Percentiles rank a stretch among this genome's conserved stretches.
phyloP scores from a whole-genome alignment of 2,797 vertebrate genomes.

The Phaenicophaeus curvirostris region DNA sequence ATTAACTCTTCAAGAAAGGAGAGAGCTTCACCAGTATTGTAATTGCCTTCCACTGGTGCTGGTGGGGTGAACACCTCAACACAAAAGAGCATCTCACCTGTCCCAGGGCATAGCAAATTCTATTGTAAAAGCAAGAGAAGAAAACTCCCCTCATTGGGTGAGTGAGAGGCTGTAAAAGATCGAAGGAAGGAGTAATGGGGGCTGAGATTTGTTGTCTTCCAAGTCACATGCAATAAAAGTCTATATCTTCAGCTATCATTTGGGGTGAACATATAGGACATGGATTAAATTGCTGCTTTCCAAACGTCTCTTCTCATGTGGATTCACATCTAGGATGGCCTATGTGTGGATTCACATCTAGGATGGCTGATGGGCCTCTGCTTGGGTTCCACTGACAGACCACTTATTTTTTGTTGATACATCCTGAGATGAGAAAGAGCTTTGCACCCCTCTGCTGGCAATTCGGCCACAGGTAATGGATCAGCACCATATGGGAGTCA shows the following conservation, averaged over 20 bases:
- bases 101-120: neutral
- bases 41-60: neutral
- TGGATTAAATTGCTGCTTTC: neutral
- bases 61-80: neutral
- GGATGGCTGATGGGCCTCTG: neutral
- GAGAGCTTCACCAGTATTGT: neutral
- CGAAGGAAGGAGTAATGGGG: neutral
- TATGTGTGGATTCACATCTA: too few relatives aligned
- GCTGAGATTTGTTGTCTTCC: neutral
- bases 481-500: constrained; percentile 63
- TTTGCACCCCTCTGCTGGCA: constrained; percentile 69
- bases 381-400: neutral
- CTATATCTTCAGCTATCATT: neutral
- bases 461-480: constrained; percentile 70
- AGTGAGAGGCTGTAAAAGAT: neutral
- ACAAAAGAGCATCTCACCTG: neutral
- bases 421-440: constrained; percentile 49
- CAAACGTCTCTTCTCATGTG: neutral
- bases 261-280: neutral
- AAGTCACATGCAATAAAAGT: neutral
- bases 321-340: neutral
- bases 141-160: neutral
- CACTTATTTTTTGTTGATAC: constrained; percentile 22
- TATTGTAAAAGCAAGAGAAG: neutral
- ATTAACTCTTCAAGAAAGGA: constrained; percentile 18